Evolutionary conservation across 2,113 vertebrate genomes (phyloP).

Genomic region (Tachuris rubrigastra): DNA sequence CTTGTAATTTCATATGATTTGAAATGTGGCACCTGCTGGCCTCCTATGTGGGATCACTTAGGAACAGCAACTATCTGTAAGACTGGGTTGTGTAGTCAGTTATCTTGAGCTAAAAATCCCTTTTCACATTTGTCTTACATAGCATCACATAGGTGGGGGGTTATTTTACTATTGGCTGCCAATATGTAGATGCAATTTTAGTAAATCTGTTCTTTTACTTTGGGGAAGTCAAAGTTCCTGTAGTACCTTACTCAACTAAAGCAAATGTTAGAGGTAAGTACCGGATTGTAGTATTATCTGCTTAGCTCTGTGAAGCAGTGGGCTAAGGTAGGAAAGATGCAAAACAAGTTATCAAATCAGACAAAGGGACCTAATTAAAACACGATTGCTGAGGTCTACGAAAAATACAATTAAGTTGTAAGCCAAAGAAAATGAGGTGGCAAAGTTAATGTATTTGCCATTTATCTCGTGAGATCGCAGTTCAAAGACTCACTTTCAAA

Average conservation of each 20-base stretch:
- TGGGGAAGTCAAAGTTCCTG: background rate
- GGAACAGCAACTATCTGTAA: slow-evolving; percentile 50
- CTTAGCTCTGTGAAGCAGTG: background rate
- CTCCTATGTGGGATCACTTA: slow-evolving; percentile 62
- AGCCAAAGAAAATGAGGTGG: slow-evolving; percentile 61
- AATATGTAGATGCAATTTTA: slow-evolving; percentile 27
- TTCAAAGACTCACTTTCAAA: slow-evolving; percentile 50
- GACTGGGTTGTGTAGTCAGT: slow-evolving; percentile 23
- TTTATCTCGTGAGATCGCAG: slow-evolving; percentile 60
- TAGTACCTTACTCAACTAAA: background rate
- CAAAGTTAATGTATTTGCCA: slow-evolving; percentile 59
- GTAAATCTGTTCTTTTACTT: background rate
- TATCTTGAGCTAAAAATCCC: slow-evolving; percentile 58
- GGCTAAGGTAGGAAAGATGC: slow-evolving; percentile 22
- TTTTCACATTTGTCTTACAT: background rate
- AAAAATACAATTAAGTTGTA: slow-evolving; percentile 60
- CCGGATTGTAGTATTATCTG: background rate
- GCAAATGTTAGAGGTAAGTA: background rate
- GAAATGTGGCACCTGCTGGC: slow-evolving; percentile 73
- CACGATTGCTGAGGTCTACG: slow-evolving; percentile 20
- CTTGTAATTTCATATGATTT: slow-evolving; percentile 79
- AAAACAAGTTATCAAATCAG: slow-evolving; percentile 53
- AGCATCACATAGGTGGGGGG: background rate
- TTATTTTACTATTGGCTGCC: slow-evolving; percentile 16
- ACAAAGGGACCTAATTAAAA: slow-evolving; percentile 55